Conservation (phyloP, 2,113 vertebrate genomes). For the Pseudopodoces humilis region DNA sequence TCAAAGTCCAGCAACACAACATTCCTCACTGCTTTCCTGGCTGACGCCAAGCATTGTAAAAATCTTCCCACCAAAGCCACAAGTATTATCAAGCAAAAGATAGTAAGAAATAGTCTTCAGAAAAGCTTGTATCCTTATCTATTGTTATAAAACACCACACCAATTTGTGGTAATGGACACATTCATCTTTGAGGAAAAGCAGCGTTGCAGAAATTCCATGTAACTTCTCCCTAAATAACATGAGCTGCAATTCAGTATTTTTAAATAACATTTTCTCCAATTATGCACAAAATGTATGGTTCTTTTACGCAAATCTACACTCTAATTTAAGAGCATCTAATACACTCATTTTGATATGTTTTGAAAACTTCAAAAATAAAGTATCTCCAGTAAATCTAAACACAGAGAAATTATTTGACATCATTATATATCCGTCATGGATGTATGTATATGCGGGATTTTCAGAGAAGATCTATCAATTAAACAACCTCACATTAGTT, state of each 20-base stretch:
- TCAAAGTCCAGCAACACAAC: neutral
- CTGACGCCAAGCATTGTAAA: neutral
- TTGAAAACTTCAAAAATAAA: neutral
- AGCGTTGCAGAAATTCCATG: neutral
- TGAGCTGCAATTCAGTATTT: neutral
- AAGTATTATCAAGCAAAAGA: slow-evolving; percentile 17
- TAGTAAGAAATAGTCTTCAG: neutral
- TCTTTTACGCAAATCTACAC: neutral
- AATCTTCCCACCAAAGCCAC: slow-evolving; percentile 1
- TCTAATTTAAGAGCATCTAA: neutral
- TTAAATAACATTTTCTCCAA: neutral
- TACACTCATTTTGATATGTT: neutral
- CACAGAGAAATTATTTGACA: neutral
- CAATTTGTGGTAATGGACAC: neutral
- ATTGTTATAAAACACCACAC: neutral
- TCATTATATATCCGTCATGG: neutral
- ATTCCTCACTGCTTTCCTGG: neutral
- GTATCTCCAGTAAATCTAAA: neutral
- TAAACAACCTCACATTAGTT: neutral
- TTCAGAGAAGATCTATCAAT: neutral
- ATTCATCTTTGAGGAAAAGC: neutral
- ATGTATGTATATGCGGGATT: neutral
- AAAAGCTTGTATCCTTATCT: neutral
- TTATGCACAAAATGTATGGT: neutral
- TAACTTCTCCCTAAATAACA: neutral